These are phyloP conservation scores for Oscheius sp. DNA, from an alignment of 2,888 invertebrate species.

Conservation along the genomic window DNA sequence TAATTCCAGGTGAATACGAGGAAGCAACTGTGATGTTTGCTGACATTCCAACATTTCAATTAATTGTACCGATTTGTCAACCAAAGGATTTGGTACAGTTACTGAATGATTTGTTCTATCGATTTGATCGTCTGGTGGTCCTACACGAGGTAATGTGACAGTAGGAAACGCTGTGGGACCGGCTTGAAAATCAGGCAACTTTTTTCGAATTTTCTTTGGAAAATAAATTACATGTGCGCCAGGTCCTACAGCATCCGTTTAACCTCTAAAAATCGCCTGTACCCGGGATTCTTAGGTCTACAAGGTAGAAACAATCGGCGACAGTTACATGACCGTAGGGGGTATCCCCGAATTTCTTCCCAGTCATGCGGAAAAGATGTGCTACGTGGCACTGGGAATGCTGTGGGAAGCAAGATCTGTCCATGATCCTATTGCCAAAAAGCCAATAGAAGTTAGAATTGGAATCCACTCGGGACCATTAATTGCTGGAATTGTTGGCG, in stretches of 20 bases:
- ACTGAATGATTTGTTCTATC: constrained; percentile 74
- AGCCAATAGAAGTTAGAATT: constrained; percentile 54
- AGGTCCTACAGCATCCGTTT: too few species aligned
- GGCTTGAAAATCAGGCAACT: too few species aligned
- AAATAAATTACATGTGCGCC: too few species aligned
- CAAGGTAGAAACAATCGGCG: constrained; percentile 71
- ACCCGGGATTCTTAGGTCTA: constrained; percentile 51
- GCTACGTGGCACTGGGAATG: constrained; percentile 73
- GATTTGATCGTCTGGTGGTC: constrained; percentile 66
- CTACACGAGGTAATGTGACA: constrained; percentile 56
- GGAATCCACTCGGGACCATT: constrained; percentile 64
- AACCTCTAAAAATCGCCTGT: too few species aligned
- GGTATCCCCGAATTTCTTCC: constrained; percentile 61
- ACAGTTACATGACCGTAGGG: constrained; percentile 67
- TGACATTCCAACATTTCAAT: constrained; percentile 74
- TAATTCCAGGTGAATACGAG: constrained; percentile 44
- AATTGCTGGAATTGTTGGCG: constrained; percentile 65
- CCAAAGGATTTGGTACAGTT: constrained; percentile 73
- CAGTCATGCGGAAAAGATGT: constrained; percentile 71
- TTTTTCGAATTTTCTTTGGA: too few species aligned
- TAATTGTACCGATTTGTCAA: constrained; percentile 72
- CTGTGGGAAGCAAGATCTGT: constrained; percentile 68
- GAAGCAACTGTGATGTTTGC: constrained; percentile 73
- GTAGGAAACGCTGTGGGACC: too few species aligned
- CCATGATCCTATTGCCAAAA: constrained; percentile 54